Evolutionary conservation across 2,797 vertebrate genomes (phyloP).

Genomic region (Sebastes kiyomatsui): DNA sequence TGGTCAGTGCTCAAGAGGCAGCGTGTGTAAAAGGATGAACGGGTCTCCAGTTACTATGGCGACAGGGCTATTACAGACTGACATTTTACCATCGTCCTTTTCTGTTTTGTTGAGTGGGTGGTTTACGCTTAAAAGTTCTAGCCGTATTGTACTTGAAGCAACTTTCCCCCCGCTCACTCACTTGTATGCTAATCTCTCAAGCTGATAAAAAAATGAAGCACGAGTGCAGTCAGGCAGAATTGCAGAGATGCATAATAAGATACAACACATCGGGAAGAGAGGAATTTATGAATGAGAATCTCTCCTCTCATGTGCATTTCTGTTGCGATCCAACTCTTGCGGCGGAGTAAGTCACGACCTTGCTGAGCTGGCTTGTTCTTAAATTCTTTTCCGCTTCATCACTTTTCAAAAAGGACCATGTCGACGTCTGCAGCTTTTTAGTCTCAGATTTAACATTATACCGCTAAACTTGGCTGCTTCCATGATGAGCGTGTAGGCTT

Average conservation of each 20-base stretch:
- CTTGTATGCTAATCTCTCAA: slow-evolving; percentile 11
- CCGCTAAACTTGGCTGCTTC: not conserved
- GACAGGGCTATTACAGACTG: slow-evolving; percentile 57
- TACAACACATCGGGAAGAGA: not conserved
- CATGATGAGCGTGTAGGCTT: slow-evolving; percentile 5
- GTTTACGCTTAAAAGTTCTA: slow-evolving; percentile 44
- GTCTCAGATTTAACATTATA: slow-evolving; percentile 26
- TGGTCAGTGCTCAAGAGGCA: slow-evolving; percentile 53
- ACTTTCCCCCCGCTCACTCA: slow-evolving; percentile 30
- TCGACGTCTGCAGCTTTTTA: slow-evolving; percentile 34
- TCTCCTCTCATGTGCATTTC: not conserved
- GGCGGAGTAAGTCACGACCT: slow-evolving; percentile 15
- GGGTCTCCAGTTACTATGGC: slow-evolving; percentile 69
- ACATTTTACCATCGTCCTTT: slow-evolving; percentile 51
- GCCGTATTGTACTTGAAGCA: slow-evolving; percentile 18
- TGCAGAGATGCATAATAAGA: slow-evolving; percentile 1
- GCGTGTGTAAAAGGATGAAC: slow-evolving; percentile 45
- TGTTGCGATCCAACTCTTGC: slow-evolving; percentile 3
- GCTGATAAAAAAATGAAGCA: not conserved
- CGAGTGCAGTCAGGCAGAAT: not conserved
- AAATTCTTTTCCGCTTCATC: slow-evolving; percentile 36
- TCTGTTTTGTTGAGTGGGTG: slow-evolving; percentile 53
- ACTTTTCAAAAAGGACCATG: slow-evolving; percentile 18
- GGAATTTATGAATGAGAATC: slow-evolving; percentile 23
- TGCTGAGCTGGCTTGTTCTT: slow-evolving; percentile 29